Evolutionary conservation across 2,888 invertebrate genomes (phyloP).

Genomic region (Pollenia amentaria): DNA sequence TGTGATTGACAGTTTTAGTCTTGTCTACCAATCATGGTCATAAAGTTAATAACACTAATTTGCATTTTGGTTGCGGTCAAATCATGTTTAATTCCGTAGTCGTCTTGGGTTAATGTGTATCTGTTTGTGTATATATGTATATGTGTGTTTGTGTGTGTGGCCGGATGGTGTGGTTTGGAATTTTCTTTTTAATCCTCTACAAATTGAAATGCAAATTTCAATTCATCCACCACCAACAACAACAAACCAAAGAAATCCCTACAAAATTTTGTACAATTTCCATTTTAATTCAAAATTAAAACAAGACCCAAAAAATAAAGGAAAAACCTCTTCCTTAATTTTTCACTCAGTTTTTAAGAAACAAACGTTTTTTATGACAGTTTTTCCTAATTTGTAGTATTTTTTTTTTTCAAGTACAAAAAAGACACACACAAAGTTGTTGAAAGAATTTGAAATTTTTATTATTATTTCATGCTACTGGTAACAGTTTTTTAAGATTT

Average conservation of each 20-base stretch:
- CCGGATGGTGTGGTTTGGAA: conserved; percentile 54
- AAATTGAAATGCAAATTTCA: conserved; percentile 82
- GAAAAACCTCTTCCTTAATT: conserved; percentile 47
- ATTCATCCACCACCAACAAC: conserved; percentile 65
- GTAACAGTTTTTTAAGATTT: conserved; percentile 42
- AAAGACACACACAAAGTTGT: conserved; percentile 34
- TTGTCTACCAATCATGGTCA: conserved; percentile 75
- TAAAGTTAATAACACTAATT: conserved; percentile 83
- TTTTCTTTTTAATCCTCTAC: conserved; percentile 71
- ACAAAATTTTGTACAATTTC: conserved; percentile 59
- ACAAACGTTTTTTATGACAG: conserved; percentile 53
- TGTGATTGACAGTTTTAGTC: conserved; percentile 67
- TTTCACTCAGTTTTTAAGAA: background rate
- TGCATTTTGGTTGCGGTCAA: conserved; percentile 83
- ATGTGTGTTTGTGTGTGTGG: conserved; percentile 23
- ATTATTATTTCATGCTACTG: background rate
- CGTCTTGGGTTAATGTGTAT: conserved; percentile 34
- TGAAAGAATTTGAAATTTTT: conserved; percentile 66
- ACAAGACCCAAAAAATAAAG: background rate
- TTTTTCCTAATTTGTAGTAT: conserved; percentile 2
- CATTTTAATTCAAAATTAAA: conserved; percentile 64
- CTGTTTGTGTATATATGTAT: background rate
- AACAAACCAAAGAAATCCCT: conserved; percentile 48
- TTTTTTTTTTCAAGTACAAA: conserved; percentile 13
- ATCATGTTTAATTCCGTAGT: conserved; percentile 74